Percentiles rank a stretch among this genome's conserved stretches.
These are phyloP conservation scores for Drosophila carrolli DNA, from an alignment of 1,140 invertebrate genomes.

Conservation along the genomic window DNA sequence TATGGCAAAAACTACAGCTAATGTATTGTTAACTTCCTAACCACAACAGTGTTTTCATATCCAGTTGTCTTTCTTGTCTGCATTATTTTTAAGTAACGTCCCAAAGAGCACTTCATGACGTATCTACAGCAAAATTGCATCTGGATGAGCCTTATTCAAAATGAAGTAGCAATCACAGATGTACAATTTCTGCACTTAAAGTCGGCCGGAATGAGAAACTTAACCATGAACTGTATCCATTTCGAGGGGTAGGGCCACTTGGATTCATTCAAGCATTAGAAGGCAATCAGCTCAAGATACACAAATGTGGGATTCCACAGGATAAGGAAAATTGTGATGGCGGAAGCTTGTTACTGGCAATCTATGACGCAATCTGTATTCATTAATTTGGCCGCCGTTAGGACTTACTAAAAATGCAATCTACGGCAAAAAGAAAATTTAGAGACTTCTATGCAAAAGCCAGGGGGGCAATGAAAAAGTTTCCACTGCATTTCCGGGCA, in stretches of 20 bases:
- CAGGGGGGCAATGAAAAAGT: conserved; percentile 35
- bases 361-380: conserved; percentile 48
- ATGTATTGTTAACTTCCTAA: neutral
- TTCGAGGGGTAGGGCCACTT: conserved; percentile 36
- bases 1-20: too few species aligned
- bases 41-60: neutral
- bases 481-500: conserved; percentile 59
- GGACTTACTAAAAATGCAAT: conserved; percentile 55
- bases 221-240: conserved; percentile 21
- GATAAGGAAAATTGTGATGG: conserved; percentile 7
- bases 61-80: neutral
- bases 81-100: neutral
- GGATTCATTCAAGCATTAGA: conserved; percentile 32
- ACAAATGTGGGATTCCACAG: conserved; percentile 1
- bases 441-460: conserved; percentile 48
- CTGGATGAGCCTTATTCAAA: conserved; percentile 15
- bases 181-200: conserved; percentile 29
- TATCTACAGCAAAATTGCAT: conserved; percentile 1
- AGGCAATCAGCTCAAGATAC: conserved; percentile 27
- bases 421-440: conserved; percentile 19
- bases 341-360: conserved; percentile 44
- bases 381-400: conserved; percentile 65
- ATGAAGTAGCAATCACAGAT: conserved; percentile 20
- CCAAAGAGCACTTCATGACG: neutral
- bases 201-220: conserved; percentile 7